Evolutionary conservation across 1,140 invertebrate genomes (phyloP).

Genomic region (Ostrea edulis): DNA sequence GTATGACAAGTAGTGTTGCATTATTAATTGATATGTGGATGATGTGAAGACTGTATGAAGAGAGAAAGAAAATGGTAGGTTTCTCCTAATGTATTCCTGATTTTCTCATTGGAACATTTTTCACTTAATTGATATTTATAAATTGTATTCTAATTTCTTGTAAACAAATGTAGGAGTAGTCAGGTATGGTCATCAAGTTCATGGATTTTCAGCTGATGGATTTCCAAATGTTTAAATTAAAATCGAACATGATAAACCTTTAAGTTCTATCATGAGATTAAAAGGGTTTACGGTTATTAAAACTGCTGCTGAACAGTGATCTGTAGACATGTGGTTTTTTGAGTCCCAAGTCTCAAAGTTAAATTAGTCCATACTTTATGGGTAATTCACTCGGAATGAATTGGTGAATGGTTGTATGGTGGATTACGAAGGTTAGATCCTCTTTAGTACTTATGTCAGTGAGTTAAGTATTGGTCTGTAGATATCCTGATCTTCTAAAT

Average conservation of each 20-base stretch:
- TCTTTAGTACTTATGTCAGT: not conserved
- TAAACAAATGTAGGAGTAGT: not conserved
- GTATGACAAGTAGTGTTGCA: not conserved
- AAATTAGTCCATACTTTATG: not conserved
- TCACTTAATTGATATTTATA: not conserved
- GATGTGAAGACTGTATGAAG: not conserved
- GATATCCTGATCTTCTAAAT: not conserved
- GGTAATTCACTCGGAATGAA: not conserved
- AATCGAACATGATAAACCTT: constrained; percentile 2
- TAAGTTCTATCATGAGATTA: not conserved
- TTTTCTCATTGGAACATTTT: not conserved
- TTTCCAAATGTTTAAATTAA: constrained; percentile 8
- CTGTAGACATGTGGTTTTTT: not conserved
- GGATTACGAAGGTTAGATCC: not conserved
- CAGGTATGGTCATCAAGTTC: not conserved
- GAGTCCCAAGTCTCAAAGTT: not conserved
- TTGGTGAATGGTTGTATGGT: not conserved
- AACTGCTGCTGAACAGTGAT: not conserved
- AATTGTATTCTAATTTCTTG: not conserved
- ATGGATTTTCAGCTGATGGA: not conserved
- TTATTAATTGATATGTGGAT: not conserved
- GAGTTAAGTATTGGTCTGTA: constrained; percentile 28
- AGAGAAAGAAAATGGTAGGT: constrained; percentile 19
- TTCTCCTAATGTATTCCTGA: not conserved
- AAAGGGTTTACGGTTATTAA: not conserved